phyloP scores from a whole-genome alignment of 1,140 invertebrate species.

The Bilobella aurantiaca region DNA sequence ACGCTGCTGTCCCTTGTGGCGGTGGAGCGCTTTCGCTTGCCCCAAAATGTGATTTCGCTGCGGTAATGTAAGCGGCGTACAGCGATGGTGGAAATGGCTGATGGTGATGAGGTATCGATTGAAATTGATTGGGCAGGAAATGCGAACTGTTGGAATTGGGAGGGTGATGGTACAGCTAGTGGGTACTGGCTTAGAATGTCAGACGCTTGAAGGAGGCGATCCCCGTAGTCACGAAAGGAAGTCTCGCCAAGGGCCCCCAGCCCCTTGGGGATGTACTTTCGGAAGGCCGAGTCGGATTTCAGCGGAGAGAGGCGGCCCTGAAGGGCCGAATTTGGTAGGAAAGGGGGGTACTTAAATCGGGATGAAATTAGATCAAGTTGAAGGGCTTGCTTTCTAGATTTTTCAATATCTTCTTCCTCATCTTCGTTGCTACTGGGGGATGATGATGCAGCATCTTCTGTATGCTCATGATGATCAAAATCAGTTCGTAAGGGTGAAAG shows the following conservation, averaged over 20 bases:
- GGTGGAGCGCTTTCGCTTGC: no score
- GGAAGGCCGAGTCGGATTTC: slow-evolving; percentile 33
- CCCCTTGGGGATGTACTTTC: slow-evolving; percentile 24
- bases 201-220: slow-evolving; percentile 14
- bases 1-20: no score
- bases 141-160: slow-evolving; percentile 1
- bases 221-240: slow-evolving; percentile 22
- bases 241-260: slow-evolving; percentile 12
- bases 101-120: slow-evolving; percentile 13
- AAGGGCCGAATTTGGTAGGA: no score
- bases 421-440: slow-evolving; percentile 3
- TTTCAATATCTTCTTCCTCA: neutral
- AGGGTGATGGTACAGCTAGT: slow-evolving; percentile 29
- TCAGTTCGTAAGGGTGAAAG: neutral
- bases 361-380: slow-evolving; percentile 8
- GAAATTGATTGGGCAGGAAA: slow-evolving; percentile 1
- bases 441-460: neutral
- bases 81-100: slow-evolving; percentile 19
- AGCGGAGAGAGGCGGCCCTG: neutral
- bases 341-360: slow-evolving; percentile 19
- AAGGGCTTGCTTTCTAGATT: neutral
- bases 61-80: slow-evolving; percentile 27
- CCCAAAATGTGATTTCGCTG: slow-evolving; percentile 18
- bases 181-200: slow-evolving; percentile 33
- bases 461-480: neutral